Evolutionary conservation across 1,140 invertebrate genomes (phyloP), one percentile per base, ranked within the genome.

Genomic region (Zaprionus ornatus): DNA sequence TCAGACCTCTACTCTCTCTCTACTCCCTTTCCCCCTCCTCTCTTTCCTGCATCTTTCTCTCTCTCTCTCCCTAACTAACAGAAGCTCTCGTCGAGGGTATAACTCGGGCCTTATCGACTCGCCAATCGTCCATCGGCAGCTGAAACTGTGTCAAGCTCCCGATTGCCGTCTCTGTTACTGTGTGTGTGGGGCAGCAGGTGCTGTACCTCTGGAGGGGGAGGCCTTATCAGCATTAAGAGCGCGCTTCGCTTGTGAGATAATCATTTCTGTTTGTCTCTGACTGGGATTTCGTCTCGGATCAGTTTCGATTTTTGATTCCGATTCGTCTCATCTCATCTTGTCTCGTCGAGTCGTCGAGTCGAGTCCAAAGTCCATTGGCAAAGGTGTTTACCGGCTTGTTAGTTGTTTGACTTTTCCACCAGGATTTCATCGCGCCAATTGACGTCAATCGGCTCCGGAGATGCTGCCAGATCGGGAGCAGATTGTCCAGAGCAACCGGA

Each of bases 141-240:
- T 32, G 55, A 64, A 75, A 75, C 60, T 75, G 67, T 75, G 73
- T 75, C 73, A 75, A 75, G 67, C 73, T 57, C 59, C 56, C 29
- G 32, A 45, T 66, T 42, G 67, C 32, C 21, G 25, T 13, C 45
- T 17, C 37, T 40, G 15, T 7, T 15, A n/a, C 37, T n/a, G 37
- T n/a, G 54, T 29, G 64, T 55, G 65, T 32, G 42, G 42, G 37
- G 25, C 13, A 45, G 32, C 65, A 59, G 55, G 55, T 59, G 29
- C 48, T 52, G 52, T 37, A 37, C 52, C 23, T 25, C 27, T 35
- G 60, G 9, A 15, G 40, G 48, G 48, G 66, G 48, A 54, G 37
- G 6, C 12, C 54, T 66, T 76, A 72, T 76, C 74, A 66, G 27
- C 2, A 55, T 73, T 23, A 19, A 23, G 27, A 32, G 55, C 29